Conservation (phyloP, 2,113 vertebrate genomes). For the Syrrhaptes paradoxus region DNA sequence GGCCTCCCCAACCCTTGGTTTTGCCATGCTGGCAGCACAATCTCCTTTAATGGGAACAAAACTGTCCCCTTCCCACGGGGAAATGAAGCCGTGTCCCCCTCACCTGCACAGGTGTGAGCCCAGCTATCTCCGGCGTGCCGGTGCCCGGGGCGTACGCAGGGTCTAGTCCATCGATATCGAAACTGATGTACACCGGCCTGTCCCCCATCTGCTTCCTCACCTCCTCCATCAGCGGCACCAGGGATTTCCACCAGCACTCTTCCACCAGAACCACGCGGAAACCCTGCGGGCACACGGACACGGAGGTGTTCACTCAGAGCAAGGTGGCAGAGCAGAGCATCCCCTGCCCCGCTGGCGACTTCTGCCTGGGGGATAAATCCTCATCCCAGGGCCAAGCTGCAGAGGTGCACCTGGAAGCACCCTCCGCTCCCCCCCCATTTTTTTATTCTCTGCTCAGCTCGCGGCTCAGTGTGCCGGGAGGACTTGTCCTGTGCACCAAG, state of each 20-base stretch:
- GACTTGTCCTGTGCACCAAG: not conserved
- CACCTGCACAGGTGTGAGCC: conserved; percentile 93
- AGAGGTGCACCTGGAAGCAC: no score
- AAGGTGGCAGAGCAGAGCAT: rapidly evolving
- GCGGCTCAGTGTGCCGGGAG: rapidly evolving
- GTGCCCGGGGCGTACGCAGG: conserved; percentile 92
- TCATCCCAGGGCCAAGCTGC: not conserved
- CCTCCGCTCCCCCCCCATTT: rapidly evolving
- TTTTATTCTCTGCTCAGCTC: not conserved
- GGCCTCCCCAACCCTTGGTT: not conserved
- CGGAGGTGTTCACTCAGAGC: not conserved
- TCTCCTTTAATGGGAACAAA: not conserved
- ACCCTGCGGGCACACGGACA: conserved; percentile 68
- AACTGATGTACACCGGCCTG: conserved; percentile 88
- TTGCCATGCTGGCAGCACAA: rapidly evolving
- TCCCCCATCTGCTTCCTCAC: conserved; percentile 86
- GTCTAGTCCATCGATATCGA: conserved; percentile 92
- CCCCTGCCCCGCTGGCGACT: not conserved
- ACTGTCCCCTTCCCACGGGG: rapidly evolving
- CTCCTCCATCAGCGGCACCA: conserved; percentile 89
- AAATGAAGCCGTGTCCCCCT: not conserved
- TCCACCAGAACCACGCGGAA: conserved; percentile 88
- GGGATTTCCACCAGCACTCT: conserved; percentile 91
- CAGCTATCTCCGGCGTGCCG: conserved; percentile 90
- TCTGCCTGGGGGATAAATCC: rapidly evolving